Base-by-base conservation (phyloP, 2,888 invertebrate genomes). In the Pycnomerus fuliginosus region DNA sequence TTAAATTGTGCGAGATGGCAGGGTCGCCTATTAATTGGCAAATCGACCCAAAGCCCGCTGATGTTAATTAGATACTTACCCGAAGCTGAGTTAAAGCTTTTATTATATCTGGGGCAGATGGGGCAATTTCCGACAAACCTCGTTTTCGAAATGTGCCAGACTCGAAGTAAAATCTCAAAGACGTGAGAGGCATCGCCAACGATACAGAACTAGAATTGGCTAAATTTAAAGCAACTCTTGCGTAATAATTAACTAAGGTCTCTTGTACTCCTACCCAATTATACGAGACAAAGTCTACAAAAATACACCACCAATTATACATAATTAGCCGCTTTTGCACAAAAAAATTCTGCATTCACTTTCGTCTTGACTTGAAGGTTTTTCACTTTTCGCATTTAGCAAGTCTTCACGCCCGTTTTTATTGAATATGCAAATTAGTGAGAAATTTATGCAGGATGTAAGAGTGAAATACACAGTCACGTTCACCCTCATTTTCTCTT, bases 41-140 rank as follows among this genome's bases (percentile, higher is more conserved):
- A 54, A 54, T 54, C 50, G 51, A 34, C 32, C 33, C 34, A 37
- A 42, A 22, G 36, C 35, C 41, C 44, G 48, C 48, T 50, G 43
- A 48, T 52, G 44, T 50, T 55, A 55, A 55, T 55, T 52, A 55
- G 49, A 43, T 39, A 51, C 48, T 50, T 48, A 48, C 36, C 43
- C 44, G 25, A 32, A 39, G 48, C 33, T 48, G 43, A 47, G 47
- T 47, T 48, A 47, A 49, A 48, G 48, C 50, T 52, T 53, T 48
- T 53, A 51, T 53, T 50, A 52, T 50, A 51, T 52, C 42, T 48
- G 28, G 42, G 29, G 39, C 43, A 50, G 52, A 56, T 54, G 56
- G 49, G 43, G 48, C 47, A 54, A 56, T 56, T 56, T 54, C 55
- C 53, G 53, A 50, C 52, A 50, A 53, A 50, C 50, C 49, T 49